Conservation (phyloP, 2,113 vertebrate genomes). For the Neotragus moschatus region DNA sequence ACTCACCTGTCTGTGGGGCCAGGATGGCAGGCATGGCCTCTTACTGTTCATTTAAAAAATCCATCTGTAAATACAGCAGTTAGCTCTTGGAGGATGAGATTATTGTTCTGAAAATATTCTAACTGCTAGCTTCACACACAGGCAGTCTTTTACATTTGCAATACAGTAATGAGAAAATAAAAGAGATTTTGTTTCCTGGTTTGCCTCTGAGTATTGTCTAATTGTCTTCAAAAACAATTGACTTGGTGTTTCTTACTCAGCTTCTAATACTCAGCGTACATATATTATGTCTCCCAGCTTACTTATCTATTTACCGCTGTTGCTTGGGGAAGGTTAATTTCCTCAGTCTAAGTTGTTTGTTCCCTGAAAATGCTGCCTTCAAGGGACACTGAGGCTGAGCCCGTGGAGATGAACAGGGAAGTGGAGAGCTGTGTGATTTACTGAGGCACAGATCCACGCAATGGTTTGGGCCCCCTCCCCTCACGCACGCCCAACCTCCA, state of each 20-base stretch:
- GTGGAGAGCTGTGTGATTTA: not conserved
- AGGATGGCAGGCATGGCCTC: not conserved
- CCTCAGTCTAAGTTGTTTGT: slow-evolving; percentile 39
- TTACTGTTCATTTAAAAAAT: slow-evolving; percentile 57
- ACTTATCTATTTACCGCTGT: slow-evolving; percentile 51
- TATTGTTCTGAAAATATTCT: slow-evolving; percentile 72
- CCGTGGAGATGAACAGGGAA: not conserved
- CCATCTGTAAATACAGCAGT: slow-evolving; percentile 69
- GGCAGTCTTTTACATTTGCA: slow-evolving; percentile 68
- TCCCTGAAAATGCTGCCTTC: slow-evolving; percentile 27
- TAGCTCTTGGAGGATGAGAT: slow-evolving; percentile 69
- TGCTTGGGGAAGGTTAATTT: slow-evolving; percentile 60
- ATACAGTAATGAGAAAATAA: slow-evolving; percentile 67
- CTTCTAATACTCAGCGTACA: slow-evolving; percentile 39
- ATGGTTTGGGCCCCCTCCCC: not conserved
- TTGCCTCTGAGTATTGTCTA: slow-evolving; percentile 75
- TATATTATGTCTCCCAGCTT: slow-evolving; percentile 43
- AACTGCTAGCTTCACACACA: slow-evolving; percentile 68
- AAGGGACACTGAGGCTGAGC: not conserved
- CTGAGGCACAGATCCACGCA: not conserved
- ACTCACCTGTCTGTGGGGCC: not conserved
- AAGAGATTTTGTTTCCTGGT: slow-evolving; percentile 62
- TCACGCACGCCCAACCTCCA: not conserved
- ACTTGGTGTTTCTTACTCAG: slow-evolving; percentile 35
- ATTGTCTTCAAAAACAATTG: slow-evolving; percentile 71